Conservation (phyloP, 2,797 vertebrate species). For the Aphelocoma californica region DNA sequence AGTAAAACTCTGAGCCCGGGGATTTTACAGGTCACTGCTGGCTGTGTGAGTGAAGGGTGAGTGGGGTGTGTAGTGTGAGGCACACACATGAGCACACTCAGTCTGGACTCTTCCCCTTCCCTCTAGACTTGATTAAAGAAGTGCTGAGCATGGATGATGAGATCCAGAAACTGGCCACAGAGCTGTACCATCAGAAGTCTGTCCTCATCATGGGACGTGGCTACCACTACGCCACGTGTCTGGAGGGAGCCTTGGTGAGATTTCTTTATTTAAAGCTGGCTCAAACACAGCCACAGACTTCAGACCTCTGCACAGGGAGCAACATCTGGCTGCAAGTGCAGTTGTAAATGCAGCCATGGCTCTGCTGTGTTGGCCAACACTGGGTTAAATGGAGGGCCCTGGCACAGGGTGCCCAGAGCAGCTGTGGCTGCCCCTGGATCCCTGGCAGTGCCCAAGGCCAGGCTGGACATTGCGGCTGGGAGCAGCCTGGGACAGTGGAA, state of each 20-base stretch:
- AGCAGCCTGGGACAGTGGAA: background rate
- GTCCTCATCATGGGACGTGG: constrained; percentile 98
- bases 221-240: constrained; percentile 95
- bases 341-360: background rate
- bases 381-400: background rate
- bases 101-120: background rate
- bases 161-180: constrained; percentile 92
- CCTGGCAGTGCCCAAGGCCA: background rate
- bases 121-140: constrained; percentile 92
- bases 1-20: fast-evolving
- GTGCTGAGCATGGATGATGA: constrained; percentile 95
- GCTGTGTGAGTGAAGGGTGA: fast-evolving
- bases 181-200: constrained; percentile 97
- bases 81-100: fast-evolving
- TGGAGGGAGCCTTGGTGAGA: constrained; percentile 93
- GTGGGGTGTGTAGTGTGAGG: background rate
- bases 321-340: background rate
- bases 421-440: background rate
- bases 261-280: background rate
- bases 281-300: background rate
- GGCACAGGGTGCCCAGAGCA: background rate
- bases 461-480: background rate
- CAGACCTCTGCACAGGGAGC: background rate
- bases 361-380: background rate
- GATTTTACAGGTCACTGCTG: background rate